Percentiles rank a stretch among this genome's conserved stretches.
phyloP scores from a whole-genome alignment of 2,797 vertebrate genomes.

The Coluber constrictor region DNA sequence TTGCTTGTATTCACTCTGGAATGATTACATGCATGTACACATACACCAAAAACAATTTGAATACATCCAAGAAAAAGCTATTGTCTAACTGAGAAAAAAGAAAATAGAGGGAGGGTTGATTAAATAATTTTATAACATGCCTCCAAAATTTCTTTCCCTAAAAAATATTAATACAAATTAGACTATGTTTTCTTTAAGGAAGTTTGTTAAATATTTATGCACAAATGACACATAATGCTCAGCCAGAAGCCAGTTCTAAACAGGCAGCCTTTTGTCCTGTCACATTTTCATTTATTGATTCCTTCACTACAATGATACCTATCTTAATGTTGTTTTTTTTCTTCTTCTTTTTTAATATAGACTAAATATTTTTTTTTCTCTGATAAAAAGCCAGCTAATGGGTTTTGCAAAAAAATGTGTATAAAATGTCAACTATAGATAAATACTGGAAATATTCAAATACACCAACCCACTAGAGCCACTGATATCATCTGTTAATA shows the following conservation, averaged over 20 bases:
- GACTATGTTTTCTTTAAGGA: slow-evolving; percentile 1
- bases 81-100: background rate
- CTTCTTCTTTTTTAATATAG: slow-evolving; percentile 23
- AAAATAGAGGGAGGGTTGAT: background rate
- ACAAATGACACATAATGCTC: background rate
- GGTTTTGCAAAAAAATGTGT: slow-evolving; percentile 55
- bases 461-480: slow-evolving; percentile 14
- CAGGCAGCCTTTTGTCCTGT: slow-evolving; percentile 37
- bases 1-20: background rate
- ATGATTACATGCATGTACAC: background rate
- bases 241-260: background rate
- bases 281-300: slow-evolving; percentile 47
- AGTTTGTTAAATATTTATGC: slow-evolving; percentile 38
- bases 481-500: slow-evolving; percentile 55
- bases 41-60: background rate
- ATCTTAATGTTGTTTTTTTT: slow-evolving; percentile 42
- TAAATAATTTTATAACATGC: background rate
- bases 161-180: background rate
- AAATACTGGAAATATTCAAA: slow-evolving; percentile 57
- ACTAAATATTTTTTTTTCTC: slow-evolving; percentile 29
- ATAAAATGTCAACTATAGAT: slow-evolving; percentile 55
- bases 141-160: background rate
- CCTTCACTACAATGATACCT: slow-evolving; percentile 37
- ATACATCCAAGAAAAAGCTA: background rate
- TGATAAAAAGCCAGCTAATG: slow-evolving; percentile 45